Evolutionary conservation across 1,140 invertebrate genomes (phyloP).

Genomic region (Zaprionus inermis): DNA sequence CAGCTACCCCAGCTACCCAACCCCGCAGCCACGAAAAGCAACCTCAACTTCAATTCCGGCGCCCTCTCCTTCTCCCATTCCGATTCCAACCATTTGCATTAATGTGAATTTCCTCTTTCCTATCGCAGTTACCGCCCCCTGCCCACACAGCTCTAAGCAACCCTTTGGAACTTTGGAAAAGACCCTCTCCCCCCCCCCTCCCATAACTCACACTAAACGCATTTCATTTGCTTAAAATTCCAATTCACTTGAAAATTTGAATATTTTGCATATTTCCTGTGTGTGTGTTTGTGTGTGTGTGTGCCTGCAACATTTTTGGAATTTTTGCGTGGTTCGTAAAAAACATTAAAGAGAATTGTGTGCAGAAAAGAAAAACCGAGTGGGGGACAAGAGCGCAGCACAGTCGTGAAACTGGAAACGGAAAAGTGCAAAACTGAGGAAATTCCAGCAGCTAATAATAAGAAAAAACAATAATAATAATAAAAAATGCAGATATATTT

Average conservation of each 20-base stretch:
- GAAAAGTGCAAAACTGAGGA: constrained; percentile 38
- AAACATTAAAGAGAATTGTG: constrained; percentile 68
- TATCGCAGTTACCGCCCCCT: background rate
- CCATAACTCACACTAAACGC: constrained; percentile 48
- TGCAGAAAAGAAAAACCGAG: constrained; percentile 29
- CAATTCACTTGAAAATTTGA: constrained; percentile 76
- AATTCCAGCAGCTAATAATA: constrained; percentile 75
- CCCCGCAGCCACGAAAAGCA: background rate
- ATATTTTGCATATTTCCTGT: constrained; percentile 75
- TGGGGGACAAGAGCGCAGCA: background rate
- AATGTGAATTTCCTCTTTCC: constrained; percentile 39
- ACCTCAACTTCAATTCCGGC: background rate
- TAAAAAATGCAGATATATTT: constrained; percentile 56
- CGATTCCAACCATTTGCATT: constrained; percentile 43
- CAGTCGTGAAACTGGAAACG: constrained; percentile 45
- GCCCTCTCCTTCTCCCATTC: background rate
- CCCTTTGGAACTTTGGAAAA: constrained; percentile 45
- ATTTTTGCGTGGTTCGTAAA: constrained; percentile 23
- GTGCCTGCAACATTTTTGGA: constrained; percentile 59
- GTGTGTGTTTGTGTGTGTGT: constrained; percentile 29
- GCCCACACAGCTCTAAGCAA: constrained; percentile 34
- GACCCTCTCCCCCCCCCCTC: constrained; percentile 35
- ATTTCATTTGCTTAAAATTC: constrained; percentile 80
- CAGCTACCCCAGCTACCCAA: constrained; percentile 46
- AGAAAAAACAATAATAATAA: constrained; percentile 67